Evolutionary conservation across 2,113 vertebrate genomes (phyloP), one percentile per base, ranked within the genome.

Genomic region (Apodemus sylvaticus): DNA sequence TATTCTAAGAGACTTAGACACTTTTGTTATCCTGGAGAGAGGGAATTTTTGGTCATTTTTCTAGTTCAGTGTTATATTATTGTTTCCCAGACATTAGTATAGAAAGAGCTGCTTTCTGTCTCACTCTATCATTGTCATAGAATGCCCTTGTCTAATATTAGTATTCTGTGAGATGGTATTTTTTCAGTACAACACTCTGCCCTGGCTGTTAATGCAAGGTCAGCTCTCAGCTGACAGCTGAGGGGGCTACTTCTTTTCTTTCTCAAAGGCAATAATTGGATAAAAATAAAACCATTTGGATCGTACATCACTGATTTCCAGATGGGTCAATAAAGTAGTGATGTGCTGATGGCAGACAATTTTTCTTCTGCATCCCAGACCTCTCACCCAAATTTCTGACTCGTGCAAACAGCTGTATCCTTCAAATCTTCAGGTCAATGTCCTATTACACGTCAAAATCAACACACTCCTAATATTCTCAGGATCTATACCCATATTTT

Each of bases 241-340:
- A 97, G 73, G 89, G 53, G 60, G 71, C 16, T 82, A 68, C 79
- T 64, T 62, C 20, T 92, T 89, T 92, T 94, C 91, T 68, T 90
- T 77, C 53, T 93, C 94, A 94, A 96, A 95, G 31, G 93, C 93
- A 95, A 74, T 94, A 91, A 89, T 22, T 91, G 74, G 83, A 86
- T 93, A 89, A 93, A 95, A 97, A 95, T 96, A 93, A 96, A 88
- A 82, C 62, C 64, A 86, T 89, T 93, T 45, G 13, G 74, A 86
- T 58, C 91, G 73, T 78, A 60, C 70, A 92, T 77, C 51, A 45
- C 86, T 86, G 74, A 93, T 79, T 96, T 91, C 91, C 87, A 91
- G 92, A 92, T 76, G 95, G 73, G 83, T 96, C 90, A 90, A 86
- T 96, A 91, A 82, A 74, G 66, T 86, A 79, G 79, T 68, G 66